Evolutionary conservation across 2,113 vertebrate species (phyloP).

Genomic region (Crotalus helleri): DNA sequence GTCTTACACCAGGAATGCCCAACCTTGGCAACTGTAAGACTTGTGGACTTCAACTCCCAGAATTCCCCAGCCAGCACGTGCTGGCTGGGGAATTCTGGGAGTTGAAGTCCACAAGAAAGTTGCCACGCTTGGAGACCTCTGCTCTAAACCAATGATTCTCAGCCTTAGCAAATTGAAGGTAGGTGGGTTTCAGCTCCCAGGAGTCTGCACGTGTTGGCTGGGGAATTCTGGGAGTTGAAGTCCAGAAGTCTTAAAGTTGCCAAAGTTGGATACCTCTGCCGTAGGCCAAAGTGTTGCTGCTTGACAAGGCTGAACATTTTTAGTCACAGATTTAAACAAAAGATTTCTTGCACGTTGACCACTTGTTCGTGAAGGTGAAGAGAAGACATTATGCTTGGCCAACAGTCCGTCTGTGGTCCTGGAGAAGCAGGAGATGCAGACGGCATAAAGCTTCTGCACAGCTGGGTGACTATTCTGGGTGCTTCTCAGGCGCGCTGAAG

Average conservation of each 20-base stretch:
- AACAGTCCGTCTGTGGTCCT: background rate
- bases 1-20: background rate
- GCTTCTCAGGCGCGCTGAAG: background rate
- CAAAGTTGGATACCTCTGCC: background rate
- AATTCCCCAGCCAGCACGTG: background rate
- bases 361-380: background rate
- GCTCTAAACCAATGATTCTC: no score
- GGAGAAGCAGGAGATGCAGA: background rate
- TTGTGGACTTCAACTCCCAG: background rate
- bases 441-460: background rate
- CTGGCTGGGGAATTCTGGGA: background rate
- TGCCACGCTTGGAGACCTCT: no score
- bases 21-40: no score
- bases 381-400: background rate
- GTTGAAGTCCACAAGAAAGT: background rate
- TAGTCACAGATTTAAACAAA: background rate
- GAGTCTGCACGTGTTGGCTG: background rate
- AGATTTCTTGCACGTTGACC: background rate
- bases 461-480: background rate
- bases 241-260: no score
- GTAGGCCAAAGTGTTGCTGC: background rate
- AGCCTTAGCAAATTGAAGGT: no score
- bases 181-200: background rate
- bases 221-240: background rate
- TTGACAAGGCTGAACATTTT: background rate